Evolutionary conservation across 2,797 vertebrate species (phyloP), one percentile per base, ranked within the genome.

Genomic region (Diceros bicornis): DNA sequence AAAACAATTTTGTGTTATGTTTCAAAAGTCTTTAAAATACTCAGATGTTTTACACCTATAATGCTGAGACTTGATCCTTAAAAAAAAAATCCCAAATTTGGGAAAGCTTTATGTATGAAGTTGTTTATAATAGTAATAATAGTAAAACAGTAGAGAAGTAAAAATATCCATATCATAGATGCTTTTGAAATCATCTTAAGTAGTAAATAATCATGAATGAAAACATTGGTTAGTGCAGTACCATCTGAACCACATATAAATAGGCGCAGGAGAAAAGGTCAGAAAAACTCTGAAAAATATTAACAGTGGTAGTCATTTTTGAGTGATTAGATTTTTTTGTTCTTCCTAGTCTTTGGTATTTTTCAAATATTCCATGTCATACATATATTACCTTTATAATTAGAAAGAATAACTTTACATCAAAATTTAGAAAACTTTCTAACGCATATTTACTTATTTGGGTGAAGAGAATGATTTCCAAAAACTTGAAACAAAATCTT

Each of bases 181-280:
- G 62, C 27, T 64, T 91, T 84, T 89, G n/a, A 85, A 88, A 41
- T 64, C 23, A 83, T 61, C 47, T 91, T 47, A 89, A 91, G 20
- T 85, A n/a, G 69, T 95, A 92, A 83, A 52, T 78, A 61, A 82
- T 61, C 41, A 66, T 68, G 69, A 84, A 84, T 32, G 13, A 92
- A 93, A 92, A 52, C 25, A 55, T 14, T 66, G 74, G 20, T 32
- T 66, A 32, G 66, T 27, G 2, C 0, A 68, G 23, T 68, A 55
- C 34, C n/a, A 47, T 41, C 41, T 84, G 27, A 96, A 37, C 23
- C 57, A 68, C 5, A 57, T 64, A 78, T 59, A 85, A 74, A 89
- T 50, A 87, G 0, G 0, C 52, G 74, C 3, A 71, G 23, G 13
- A 71, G 17, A 79, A 21, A 78, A 91, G 3, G 12, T 52, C 55